phyloP scores from a whole-genome alignment of 2,888 invertebrate species.

The Aspidapion aeneum region DNA sequence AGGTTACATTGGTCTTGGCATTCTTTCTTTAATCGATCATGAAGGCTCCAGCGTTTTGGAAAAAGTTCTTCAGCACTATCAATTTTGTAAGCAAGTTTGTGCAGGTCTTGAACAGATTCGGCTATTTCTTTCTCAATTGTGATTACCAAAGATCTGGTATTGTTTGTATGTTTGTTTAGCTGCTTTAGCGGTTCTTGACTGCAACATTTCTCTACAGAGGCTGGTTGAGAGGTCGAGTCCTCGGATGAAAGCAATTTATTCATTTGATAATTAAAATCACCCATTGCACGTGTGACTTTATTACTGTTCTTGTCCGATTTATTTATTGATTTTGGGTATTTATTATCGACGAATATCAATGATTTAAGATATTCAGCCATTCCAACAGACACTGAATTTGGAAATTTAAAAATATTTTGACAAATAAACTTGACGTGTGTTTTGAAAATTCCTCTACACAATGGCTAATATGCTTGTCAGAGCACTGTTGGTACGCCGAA shows the following conservation, averaged over 20 bases:
- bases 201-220: neutral
- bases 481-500: too few relatives aligned
- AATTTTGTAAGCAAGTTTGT: constrained; percentile 18
- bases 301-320: neutral
- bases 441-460: too few relatives aligned
- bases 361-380: neutral
- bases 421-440: neutral
- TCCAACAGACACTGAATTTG: neutral
- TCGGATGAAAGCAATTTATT: neutral
- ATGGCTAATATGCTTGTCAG: too few relatives aligned
- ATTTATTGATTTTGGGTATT: neutral
- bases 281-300: neutral
- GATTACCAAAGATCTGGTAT: constrained; percentile 24
- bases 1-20: constrained; percentile 22
- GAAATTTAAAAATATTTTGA: neutral
- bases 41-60: constrained; percentile 23
- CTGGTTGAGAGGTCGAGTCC: too few relatives aligned
- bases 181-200: constrained; percentile 1
- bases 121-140: constrained; percentile 27
- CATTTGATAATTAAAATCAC: neutral
- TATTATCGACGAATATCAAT: neutral
- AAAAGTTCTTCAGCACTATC: constrained; percentile 18
- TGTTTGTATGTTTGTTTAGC: constrained; percentile 19
- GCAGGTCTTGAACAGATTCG: constrained; percentile 21
- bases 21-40: constrained; percentile 19